These are phyloP conservation scores for Anneissia japonica DNA, from an alignment of 35 echinoderm and acorn worm species.

Conservation along the genomic window DNA sequence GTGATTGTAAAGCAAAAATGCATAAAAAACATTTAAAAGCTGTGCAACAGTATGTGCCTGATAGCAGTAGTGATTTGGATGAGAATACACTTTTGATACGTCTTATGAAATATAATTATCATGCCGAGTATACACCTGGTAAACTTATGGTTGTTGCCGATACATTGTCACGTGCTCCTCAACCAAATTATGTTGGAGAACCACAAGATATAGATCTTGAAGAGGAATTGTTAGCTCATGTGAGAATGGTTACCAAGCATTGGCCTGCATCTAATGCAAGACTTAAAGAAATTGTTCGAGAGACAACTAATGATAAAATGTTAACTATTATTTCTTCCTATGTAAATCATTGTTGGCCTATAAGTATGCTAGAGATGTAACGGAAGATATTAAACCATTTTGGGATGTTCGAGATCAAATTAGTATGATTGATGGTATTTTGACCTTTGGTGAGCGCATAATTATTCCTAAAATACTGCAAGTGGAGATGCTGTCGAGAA, in stretches of 20 bases:
- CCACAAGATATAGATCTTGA: constrained; percentile 8
- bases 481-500: not conserved
- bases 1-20: not conserved
- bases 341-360: constrained; percentile 9
- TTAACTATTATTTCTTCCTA: not conserved
- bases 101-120: constrained; percentile 13
- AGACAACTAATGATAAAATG: too few relatives aligned
- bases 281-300: too few relatives aligned
- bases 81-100: not conserved
- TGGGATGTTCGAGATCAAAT: not conserved
- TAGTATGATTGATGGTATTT: not conserved
- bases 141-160: constrained; percentile 9
- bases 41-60: not conserved
- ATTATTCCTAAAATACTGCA: not conserved
- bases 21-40: not conserved
- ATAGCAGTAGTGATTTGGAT: too few relatives aligned
- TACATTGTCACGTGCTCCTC: constrained; percentile 15
- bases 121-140: not conserved
- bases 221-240: not conserved
- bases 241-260: not conserved
- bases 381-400: not conserved
- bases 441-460: not conserved
- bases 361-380: not conserved
- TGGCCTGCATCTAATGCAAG: not conserved
- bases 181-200: not conserved